Conservation (phyloP, 2,797 vertebrate species). For the Girardinus metallicus region DNA sequence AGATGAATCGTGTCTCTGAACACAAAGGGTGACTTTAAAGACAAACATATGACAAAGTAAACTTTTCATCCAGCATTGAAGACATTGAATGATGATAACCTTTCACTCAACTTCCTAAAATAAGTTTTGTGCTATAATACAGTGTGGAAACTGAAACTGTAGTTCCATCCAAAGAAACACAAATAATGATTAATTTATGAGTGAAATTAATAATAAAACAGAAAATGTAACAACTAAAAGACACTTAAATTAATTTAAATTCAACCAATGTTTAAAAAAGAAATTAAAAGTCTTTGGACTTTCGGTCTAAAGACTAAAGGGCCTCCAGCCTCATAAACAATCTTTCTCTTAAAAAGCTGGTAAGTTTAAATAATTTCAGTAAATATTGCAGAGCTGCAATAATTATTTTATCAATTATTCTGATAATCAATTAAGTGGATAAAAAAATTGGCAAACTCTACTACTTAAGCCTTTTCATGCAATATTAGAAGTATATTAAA, state of each 20-base stretch:
- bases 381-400: background rate
- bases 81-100: background rate
- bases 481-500: no score
- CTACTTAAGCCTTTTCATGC: no score
- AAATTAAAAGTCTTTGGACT: background rate
- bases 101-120: background rate
- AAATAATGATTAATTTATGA: background rate
- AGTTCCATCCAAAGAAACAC: background rate
- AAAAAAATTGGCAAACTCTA: no score
- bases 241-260: background rate
- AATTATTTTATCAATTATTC: no score
- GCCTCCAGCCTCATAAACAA: background rate
- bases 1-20: background rate
- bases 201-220: background rate
- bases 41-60: background rate
- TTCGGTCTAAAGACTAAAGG: background rate
- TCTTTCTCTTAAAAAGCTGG: background rate
- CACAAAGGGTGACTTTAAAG: background rate
- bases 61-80: background rate
- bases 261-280: background rate
- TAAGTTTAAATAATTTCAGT: background rate
- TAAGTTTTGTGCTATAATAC: background rate
- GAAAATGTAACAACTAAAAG: background rate
- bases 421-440: no score
- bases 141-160: background rate